Evolutionary conservation across 1,140 invertebrate genomes (phyloP), one percentile per base, ranked within the genome.

Genomic region (Lordiphosa mommai): DNA sequence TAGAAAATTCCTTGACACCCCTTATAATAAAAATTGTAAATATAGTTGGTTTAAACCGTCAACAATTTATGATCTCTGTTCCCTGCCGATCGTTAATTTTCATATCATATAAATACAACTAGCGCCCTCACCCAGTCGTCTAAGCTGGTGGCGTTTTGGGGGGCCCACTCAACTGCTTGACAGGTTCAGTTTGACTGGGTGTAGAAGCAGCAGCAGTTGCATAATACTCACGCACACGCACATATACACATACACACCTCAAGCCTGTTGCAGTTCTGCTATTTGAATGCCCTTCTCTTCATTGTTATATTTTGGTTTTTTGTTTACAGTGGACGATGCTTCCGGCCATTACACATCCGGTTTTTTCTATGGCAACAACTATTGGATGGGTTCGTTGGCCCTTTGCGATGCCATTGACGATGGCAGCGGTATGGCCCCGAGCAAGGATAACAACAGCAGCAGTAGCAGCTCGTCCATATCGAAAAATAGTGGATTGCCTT

Each of bases 301-400:
- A 14, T 47, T 17, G 16, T 34, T 16, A 51, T 46, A n/a, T 33
- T 30, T 52, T 9, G 17, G 3, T 32, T 29, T 49, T 32, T 23
- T 14, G 66, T 55, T 91, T 90, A 1, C 90, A 95, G 95, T 94
- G 92, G 93, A 94, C 57, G 95, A 96, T 88, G 93, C 95, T 10
- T 94, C 93, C 72, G 94, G 94, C 8, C 91, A 93, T 63, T 95
- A 94, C 84, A 93, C 93, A 2, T 93, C 93, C 38, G 93, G 94
- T 73, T 95, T 94, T 90, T 94, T 94, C 88, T 95, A 94, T 93
- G 95, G 95, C 20, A 96, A 96, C 89, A 93, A 93, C 48, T 96
- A 94, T 89, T 96, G 94, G 92, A 92, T 92, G 27, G 94, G 94
- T 58, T 96, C 95, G 1, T 91, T 93, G 32, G 93, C 93, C 52